A percentile compares a stretch with the other conserved stretches of the same genome.
Evolutionary conservation across 2,797 vertebrate species (phyloP).

Genomic region (Chloroceryle amazona): DNA sequence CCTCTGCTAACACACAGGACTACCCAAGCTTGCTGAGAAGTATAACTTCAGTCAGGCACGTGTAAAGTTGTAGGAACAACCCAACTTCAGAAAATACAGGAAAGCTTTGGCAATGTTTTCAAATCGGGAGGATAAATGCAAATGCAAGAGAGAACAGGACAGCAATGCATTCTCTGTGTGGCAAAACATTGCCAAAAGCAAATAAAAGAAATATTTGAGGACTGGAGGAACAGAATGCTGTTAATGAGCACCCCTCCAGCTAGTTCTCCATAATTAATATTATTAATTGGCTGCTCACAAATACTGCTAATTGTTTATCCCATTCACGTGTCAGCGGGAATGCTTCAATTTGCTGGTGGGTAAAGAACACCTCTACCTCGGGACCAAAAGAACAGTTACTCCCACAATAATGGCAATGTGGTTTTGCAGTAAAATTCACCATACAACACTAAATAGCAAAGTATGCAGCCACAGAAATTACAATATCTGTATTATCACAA

Average conservation of each 20-base stretch:
- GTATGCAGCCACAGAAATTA: neutral
- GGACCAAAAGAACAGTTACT: neutral
- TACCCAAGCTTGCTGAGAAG: neutral
- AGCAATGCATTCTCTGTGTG: rapidly evolving
- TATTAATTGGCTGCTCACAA: neutral
- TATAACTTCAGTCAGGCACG: neutral
- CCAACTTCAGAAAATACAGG: rapidly evolving
- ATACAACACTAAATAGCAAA: neutral
- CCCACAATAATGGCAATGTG: neutral
- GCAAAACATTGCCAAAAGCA: neutral
- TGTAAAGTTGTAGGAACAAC: neutral
- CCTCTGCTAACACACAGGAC: rapidly evolving
- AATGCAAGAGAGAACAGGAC: rapidly evolving
- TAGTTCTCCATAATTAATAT: neutral
- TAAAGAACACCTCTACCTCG: neutral
- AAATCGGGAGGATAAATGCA: neutral
- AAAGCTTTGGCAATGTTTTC: neutral
- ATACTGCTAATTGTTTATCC: neutral
- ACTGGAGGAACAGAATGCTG: neutral
- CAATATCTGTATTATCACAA: rapidly evolving
- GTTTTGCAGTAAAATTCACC: neutral
- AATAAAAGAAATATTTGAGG: rapidly evolving
- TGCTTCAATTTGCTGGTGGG: neutral
- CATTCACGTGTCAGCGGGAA: neutral
- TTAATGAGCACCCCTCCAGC: neutral